A percentile compares a stretch with the other conserved stretches of the same genome.
phyloP scores from a whole-genome alignment of 2,113 vertebrate genomes.

The Grammatotria lemairii region DNA sequence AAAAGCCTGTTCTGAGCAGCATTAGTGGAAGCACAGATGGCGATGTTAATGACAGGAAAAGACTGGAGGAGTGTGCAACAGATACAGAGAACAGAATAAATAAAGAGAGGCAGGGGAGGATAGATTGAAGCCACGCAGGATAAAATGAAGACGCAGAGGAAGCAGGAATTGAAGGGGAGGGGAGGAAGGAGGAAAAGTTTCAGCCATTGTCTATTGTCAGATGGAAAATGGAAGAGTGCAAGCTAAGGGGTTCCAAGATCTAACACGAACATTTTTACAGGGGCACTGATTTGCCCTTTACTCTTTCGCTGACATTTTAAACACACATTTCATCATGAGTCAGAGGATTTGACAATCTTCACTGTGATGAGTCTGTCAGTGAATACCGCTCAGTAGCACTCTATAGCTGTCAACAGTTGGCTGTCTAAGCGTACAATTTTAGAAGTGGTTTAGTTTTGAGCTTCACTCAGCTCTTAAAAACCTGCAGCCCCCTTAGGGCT shows the following conservation, averaged over 20 bases:
- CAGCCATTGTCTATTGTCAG: conserved; percentile 18
- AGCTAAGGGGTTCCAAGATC: conserved; percentile 23
- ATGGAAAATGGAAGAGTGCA: conserved; percentile 13
- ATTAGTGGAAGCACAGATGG: conserved; percentile 34
- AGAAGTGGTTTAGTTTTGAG: conserved; percentile 8
- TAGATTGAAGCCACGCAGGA: not conserved
- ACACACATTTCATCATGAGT: conserved; percentile 11
- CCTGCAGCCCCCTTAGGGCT: not conserved
- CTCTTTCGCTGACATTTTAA: conserved; percentile 27
- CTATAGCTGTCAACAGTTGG: conserved; percentile 35
- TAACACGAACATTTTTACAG: conserved; percentile 30
- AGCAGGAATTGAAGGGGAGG: not conserved
- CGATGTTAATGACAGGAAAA: conserved; percentile 28
- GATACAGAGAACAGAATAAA: not conserved
- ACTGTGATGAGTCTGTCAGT: conserved; percentile 2
- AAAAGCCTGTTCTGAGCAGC: conserved; percentile 12
- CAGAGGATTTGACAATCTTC: conserved; percentile 32
- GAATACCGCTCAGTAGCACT: not conserved
- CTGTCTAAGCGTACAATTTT: conserved; percentile 25
- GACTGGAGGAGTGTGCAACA: not conserved
- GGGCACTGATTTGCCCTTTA: not conserved
- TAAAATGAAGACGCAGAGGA: conserved; percentile 4
- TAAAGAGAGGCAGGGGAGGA: not conserved
- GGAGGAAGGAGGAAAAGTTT: conserved; percentile 1
- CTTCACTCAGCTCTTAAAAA: conserved; percentile 9